Evolutionary conservation across 2,888 invertebrate genomes (phyloP), one percentile per base, ranked within the genome.

Genomic region (Palloptera scutellata): DNA sequence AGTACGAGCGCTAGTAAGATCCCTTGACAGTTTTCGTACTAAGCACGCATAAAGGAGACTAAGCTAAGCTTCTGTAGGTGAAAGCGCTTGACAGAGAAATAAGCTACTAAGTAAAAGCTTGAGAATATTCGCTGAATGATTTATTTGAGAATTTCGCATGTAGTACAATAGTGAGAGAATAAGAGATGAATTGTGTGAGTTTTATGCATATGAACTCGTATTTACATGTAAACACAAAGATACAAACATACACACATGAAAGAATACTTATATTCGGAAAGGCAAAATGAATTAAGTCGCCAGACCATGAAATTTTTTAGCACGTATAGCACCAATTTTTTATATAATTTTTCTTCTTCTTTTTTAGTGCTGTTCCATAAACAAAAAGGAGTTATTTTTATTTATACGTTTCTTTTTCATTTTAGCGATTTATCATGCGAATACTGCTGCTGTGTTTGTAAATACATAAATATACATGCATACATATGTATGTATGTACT

Each of bases 301-400:
- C 78, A 82, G 81, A 81, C 81, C 82, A 79, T 82, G 79, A 82
- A 81, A 81, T 82, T 78, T 80, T 79, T 79, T 79, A 80, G 77
- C 81, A 82, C 81, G 80, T 82, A 77, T 78, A 75, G 73, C 76
- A 77, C 77, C 79, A 78, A 80, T 79, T 79, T 75, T 76, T 75
- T 67, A 63, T 77, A 30, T 30, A 4, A 4, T 4, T 30, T 30
- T 30, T 4, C 6, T 30, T 30, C 2, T 30, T 30, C 6, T 30
- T 30, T 30, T n/a, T 64, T 69, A 65, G 20, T 61, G 8, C 48
- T 12, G 20, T 45, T 41, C 13, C 45, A 60, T 67, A 72, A 60
- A 67, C 58, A 63, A 54, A 66, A 40, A 42, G 41, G 55, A 55
- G 51, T 43, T 20, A 45, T 30, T 30, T 30, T 30, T 30, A 30